Conservation (phyloP, 2,797 vertebrate species). For the Manis pentadactyla region DNA sequence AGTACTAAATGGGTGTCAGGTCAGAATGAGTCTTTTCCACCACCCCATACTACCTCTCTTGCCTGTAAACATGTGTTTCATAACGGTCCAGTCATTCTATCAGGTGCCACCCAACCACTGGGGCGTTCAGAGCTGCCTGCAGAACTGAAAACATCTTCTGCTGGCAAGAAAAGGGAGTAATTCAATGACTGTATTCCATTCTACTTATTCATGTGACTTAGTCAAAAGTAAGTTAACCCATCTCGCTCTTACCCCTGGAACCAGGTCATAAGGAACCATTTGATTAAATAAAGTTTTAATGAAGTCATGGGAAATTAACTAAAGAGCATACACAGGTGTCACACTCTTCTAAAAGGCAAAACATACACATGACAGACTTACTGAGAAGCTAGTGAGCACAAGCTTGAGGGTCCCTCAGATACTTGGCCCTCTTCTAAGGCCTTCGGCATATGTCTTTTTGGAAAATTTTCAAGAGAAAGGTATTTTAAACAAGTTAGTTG, state of each 20-base stretch:
- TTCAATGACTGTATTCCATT: not conserved
- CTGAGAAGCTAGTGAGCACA: not conserved
- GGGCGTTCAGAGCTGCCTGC: not conserved
- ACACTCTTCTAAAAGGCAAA: not conserved
- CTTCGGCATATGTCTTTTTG: not conserved
- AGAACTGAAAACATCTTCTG: constrained; percentile 53
- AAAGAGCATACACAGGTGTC: not conserved
- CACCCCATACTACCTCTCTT: not conserved
- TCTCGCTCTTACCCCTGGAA: not conserved
- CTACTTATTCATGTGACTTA: not conserved
- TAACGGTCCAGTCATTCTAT: not conserved
- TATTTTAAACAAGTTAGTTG: not conserved
- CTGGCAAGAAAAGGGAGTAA: not conserved
- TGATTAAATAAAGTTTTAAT: not conserved
- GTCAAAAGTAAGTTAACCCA: not conserved
- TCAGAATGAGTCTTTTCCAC: constrained; percentile 25
- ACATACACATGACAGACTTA: not conserved
- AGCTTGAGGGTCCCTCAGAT: not conserved
- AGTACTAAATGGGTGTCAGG: constrained; percentile 43
- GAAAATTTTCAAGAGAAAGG: not conserved
- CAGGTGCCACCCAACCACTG: constrained; percentile 9
- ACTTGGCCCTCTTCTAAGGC: not conserved
- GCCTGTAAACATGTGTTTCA: not conserved
- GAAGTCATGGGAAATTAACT: not conserved
- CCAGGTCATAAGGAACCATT: not conserved